Evolutionary conservation across 2,888 invertebrate species (phyloP).

Genomic region (Drosophila mimetica): DNA sequence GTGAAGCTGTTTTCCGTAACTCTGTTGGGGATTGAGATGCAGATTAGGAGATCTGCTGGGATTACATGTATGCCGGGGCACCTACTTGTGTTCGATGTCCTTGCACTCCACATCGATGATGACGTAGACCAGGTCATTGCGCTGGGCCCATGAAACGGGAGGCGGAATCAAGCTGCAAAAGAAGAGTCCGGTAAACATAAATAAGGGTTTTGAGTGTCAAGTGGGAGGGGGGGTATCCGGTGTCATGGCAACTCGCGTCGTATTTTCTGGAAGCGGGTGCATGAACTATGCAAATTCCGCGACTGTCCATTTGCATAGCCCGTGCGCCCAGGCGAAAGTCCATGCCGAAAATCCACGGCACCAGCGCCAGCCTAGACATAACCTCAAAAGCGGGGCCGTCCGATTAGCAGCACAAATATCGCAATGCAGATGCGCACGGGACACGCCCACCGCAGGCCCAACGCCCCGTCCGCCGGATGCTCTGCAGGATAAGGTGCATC

Average conservation of each 20-base stretch:
- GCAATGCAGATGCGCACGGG: constrained; percentile 63
- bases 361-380: constrained; percentile 67
- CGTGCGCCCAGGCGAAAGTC: constrained; percentile 14
- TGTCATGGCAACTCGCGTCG: constrained; percentile 52
- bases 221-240: neutral
- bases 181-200: constrained; percentile 7
- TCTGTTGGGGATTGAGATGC: constrained; percentile 80
- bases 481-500: constrained; percentile 3
- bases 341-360: constrained; percentile 50
- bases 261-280: constrained; percentile 35
- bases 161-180: constrained; percentile 87
- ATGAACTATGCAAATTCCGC: constrained; percentile 28
- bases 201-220: constrained; percentile 9
- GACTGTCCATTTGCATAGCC: constrained; percentile 43
- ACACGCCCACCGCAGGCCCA: constrained; percentile 61
- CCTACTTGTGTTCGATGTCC: constrained; percentile 91
- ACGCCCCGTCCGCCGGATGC: neutral
- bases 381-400: constrained; percentile 66
- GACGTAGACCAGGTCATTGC: constrained; percentile 91
- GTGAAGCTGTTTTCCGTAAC: constrained; percentile 90
- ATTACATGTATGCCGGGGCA: constrained; percentile 57
- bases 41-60: neutral
- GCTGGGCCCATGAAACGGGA: constrained; percentile 97
- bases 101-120: constrained; percentile 96
- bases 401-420: constrained; percentile 47